Percentiles rank a stretch among this genome's conserved stretches.
These are phyloP conservation scores for Phalera bucephala DNA, from an alignment of 2,888 invertebrate genomes.

Conservation along the genomic window DNA sequence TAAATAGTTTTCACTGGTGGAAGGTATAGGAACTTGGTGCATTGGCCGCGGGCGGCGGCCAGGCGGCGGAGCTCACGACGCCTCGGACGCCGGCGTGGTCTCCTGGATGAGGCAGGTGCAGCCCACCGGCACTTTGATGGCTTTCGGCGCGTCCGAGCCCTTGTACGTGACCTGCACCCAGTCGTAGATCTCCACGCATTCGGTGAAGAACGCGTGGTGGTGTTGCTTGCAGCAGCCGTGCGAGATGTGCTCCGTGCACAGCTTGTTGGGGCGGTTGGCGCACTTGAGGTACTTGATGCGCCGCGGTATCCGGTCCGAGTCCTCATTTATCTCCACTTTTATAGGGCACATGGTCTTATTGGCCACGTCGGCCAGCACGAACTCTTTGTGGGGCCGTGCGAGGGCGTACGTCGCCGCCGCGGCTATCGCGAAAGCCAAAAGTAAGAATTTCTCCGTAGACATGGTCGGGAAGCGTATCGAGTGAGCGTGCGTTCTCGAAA, in stretches of 20 bases:
- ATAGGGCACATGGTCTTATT: conserved; percentile 70
- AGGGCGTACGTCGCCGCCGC: conserved; percentile 30
- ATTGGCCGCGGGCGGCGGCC: not conserved
- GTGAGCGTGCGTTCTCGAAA: conserved; percentile 40
- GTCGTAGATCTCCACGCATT: conserved; percentile 71
- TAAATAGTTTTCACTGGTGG: conserved; percentile 30
- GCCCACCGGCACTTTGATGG: conserved; percentile 61
- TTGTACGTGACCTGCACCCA: conserved; percentile 62
- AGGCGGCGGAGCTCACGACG: conserved; percentile 19
- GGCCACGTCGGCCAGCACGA: conserved; percentile 50
- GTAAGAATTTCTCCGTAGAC: conserved; percentile 22
- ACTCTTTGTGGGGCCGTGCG: conserved; percentile 33
- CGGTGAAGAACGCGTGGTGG: conserved; percentile 50
- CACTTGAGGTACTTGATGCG: conserved; percentile 68
- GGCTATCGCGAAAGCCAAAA: conserved; percentile 21
- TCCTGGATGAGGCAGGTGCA: conserved; percentile 67
- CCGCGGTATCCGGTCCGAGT: conserved; percentile 57
- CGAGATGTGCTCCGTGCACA: conserved; percentile 50
- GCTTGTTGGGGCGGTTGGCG: conserved; percentile 48
- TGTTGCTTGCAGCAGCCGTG: conserved; percentile 66
- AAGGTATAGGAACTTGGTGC: conserved; percentile 41
- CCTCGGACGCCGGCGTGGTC: conserved; percentile 28
- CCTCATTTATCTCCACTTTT: conserved; percentile 49
- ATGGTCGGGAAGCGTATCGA: conserved; percentile 16
- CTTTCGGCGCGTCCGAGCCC: conserved; percentile 19